Evolutionary conservation across 2,888 invertebrate species (phyloP).

Genomic region (Kryphioiulus occultus): DNA sequence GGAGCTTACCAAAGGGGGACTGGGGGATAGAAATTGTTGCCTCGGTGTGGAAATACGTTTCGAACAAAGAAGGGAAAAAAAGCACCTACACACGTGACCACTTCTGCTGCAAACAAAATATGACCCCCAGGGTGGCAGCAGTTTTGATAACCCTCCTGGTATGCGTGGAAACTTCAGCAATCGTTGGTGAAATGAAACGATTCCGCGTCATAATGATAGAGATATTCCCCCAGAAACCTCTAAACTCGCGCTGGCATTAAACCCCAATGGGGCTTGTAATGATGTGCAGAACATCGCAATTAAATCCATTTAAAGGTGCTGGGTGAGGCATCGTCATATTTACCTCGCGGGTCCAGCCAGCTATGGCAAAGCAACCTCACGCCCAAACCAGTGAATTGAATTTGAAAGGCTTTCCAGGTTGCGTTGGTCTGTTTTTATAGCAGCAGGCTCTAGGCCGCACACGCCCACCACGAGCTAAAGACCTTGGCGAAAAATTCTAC

Average conservation of each 20-base stretch:
- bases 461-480: neutral
- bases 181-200: neutral
- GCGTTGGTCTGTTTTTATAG: constrained; percentile 8
- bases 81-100: neutral
- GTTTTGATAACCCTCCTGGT: neutral
- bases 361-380: neutral
- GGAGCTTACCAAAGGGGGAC: neutral
- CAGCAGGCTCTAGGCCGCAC: neutral
- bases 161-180: neutral
- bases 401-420: neutral
- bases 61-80: neutral
- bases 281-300: neutral
- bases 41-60: neutral
- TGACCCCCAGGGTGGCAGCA: neutral
- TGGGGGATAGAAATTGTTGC: neutral
- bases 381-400: neutral
- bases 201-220: too few species aligned
- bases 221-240: too few species aligned
- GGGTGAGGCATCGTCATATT: neutral
- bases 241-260: too few species aligned
- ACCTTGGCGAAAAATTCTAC: neutral
- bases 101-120: neutral
- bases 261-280: neutral
- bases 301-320: neutral
- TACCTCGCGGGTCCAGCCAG: neutral